Evolutionary conservation across 2,888 invertebrate species (phyloP), one percentile per base, ranked within the genome.

Genomic region (Cryptus armator): DNA sequence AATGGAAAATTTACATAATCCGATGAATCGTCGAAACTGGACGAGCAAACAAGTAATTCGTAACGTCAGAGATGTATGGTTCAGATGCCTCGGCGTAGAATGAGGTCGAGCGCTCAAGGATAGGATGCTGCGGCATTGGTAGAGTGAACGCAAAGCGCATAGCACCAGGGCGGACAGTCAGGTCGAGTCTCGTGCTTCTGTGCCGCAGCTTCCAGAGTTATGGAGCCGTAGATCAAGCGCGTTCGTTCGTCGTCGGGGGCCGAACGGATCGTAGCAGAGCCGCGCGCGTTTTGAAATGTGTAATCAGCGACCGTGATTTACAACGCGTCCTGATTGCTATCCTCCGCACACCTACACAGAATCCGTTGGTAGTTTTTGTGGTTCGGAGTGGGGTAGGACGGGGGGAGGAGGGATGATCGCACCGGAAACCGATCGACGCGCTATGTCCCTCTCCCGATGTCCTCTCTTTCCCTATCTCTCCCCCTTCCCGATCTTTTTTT

Each of bases 241-340:
- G 89, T 90, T 90, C 90, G 91, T 89, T 83, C 75, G 78, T 66
- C 89, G 79, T 32, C 37, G 84, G 24, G 46, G 48, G 44, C 59
- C 62, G 72, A 75, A 71, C 79, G 71, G 71, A 81, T 84, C 68
- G 78, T 72, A 70, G 78, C 46, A 66, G 82, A 51, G 79, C 85
- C 66, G 84, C 86, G 84, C 86, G 89, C 91, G 88, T 91, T 92
- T 92, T 91, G 90, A 92, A 92, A 92, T 92, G 91, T 91, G 92
- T 92, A 92, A 92, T 92, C 92, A 92, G 91, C 90, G 89, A 68
- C 81, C 85, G 90, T 92, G 92, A 92, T 92, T 92, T 92, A 92
- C 91, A 87, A 89, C 86, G 86, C 84, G 88, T 87, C 86, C 90
- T 89, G 91, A 92, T 92, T 92, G 89, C 90, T 88, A 91, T 91